Evolutionary conservation across 2,113 vertebrate genomes (phyloP), one percentile per base, ranked within the genome.

Genomic region (Oncorhynchus kisutch): DNA sequence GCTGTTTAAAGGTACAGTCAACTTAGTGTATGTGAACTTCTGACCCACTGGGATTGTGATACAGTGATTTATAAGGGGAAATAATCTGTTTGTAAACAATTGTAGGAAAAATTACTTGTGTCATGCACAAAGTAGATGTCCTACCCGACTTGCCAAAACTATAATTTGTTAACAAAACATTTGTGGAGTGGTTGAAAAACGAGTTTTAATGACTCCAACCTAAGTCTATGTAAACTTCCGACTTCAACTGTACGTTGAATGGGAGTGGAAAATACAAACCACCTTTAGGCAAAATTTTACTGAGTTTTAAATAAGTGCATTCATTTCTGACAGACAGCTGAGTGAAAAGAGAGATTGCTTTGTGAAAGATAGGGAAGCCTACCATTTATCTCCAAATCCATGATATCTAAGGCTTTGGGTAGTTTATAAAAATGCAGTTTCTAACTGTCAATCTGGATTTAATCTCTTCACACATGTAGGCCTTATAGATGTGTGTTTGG

Each of bases 361-460:
- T 27, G 59, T 88, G 83, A 87, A 83, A 91, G 89, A 88, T 72
- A 80, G 72, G 84, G 49, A 87, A 78, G 74, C 70, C 5, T 66
- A 76, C 64, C 74, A 67, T 80, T 88, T 88, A 82, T 70, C 75
- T 73, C 75, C 80, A 83, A 84, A 83, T 81, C 73, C 71, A 81
- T 84, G 80, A 86, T 83, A 84, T 90, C 89, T 92, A 92, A 92
- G 92, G 91, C 91, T 84, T 90, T 88, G 71, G 76, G 87, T 89
- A 87, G 89, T 78, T 89, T 73, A 73, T 85, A 83, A 82, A 90
- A 90, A 88, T 79, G 76, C 82, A 84, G 67, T 73, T 79, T 83
- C 82, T 67, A 80, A 74, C 74, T 73, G 68, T 69, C 65, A 59
- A 79, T 78, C 76, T 67, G 75, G 75, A 87, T 81, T 82, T 71